phyloP scores from a whole-genome alignment of 2,797 vertebrate species.

The Cuniculus paca region DNA sequence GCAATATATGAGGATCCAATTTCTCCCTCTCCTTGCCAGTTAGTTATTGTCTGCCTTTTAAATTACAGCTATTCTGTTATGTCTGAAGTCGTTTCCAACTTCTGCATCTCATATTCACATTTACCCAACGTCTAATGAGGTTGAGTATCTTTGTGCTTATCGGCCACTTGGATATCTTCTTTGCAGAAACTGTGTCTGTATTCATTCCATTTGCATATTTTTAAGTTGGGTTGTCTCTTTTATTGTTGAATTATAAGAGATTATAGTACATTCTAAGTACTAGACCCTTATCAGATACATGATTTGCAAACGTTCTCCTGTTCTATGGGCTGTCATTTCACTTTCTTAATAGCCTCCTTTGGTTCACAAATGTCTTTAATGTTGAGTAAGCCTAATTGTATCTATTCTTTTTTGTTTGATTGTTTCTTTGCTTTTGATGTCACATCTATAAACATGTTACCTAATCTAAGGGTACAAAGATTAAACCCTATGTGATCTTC shows the following conservation, averaged over 20 bases:
- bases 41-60: neutral
- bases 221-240: neutral
- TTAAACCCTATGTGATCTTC: neutral
- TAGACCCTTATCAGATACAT: neutral
- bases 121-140: neutral
- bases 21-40: neutral
- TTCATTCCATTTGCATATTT: neutral
- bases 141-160: neutral
- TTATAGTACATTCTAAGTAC: neutral
- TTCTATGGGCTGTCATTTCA: neutral
- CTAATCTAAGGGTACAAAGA: neutral
- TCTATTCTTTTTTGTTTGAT: neutral
- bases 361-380: neutral
- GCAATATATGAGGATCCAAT: neutral
- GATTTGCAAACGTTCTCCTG: neutral
- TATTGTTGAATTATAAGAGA: neutral
- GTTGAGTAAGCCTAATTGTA: neutral
- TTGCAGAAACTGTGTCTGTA: neutral
- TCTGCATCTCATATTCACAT: neutral
- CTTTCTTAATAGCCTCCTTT: neutral
- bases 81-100: neutral
- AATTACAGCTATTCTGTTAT: neutral
- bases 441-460: neutral
- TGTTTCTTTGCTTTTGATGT: neutral
- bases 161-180: neutral